Conservation (phyloP, 2,888 invertebrate genomes). For the Nematopogon swammerdamellus region DNA sequence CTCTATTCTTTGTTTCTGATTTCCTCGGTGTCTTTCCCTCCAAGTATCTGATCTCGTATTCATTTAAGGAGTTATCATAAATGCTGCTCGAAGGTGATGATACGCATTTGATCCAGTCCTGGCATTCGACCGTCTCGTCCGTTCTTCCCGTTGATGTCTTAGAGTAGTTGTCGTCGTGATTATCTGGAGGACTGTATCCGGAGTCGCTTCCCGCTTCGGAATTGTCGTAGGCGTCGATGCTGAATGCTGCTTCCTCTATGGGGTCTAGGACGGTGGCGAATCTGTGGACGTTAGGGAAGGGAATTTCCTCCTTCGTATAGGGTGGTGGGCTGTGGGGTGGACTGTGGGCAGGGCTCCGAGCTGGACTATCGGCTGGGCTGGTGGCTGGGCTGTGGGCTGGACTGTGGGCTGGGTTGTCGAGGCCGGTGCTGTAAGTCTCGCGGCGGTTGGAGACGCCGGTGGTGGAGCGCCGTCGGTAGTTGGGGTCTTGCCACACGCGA, state of each 20-base stretch:
- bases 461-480: conserved; percentile 22
- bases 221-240: conserved; percentile 26
- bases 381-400: background rate
- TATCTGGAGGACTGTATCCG: conserved; percentile 17
- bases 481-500: conserved; percentile 29
- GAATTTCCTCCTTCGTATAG: too few relatives aligned
- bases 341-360: too few relatives aligned
- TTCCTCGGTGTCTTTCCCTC: conserved; percentile 16
- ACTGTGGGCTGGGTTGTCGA: conserved; percentile 14
- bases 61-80: conserved; percentile 30
- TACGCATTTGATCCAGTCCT: conserved; percentile 35
- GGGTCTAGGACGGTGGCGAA: conserved; percentile 44
- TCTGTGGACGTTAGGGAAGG: conserved; percentile 15
- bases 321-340: background rate
- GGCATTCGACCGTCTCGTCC: conserved; percentile 28
- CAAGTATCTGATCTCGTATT: conserved; percentile 22
- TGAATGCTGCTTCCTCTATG: conserved; percentile 33
- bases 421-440: conserved; percentile 34
- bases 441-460: conserved; percentile 25
- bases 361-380: too few relatives aligned
- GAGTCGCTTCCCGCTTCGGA: conserved; percentile 25
- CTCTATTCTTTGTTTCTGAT: background rate
- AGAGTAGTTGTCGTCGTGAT: background rate
- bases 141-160: background rate
- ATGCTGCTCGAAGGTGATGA: conserved; percentile 31